Evolutionary conservation across 2,797 vertebrate species (phyloP).

Genomic region (Cryptoblepharus egeriae): DNA sequence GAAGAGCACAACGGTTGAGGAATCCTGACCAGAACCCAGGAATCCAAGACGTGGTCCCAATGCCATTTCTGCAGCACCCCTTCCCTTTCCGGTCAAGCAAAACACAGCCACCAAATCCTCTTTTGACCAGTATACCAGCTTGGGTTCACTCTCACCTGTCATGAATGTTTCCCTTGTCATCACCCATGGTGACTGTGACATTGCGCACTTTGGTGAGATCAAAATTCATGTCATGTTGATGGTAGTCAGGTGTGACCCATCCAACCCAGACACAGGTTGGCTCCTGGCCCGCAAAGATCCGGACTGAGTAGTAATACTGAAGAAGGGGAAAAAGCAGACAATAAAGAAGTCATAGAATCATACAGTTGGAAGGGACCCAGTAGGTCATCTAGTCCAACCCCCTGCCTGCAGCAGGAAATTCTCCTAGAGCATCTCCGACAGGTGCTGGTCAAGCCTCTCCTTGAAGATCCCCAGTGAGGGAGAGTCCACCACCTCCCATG

Average conservation of each 20-base stretch:
- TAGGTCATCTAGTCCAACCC: no score
- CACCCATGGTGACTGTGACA: conserved; percentile 92
- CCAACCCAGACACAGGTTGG: conserved; percentile 91
- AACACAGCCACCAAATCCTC: no score
- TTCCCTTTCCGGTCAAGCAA: background rate
- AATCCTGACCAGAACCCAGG: background rate
- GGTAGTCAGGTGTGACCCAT: conserved; percentile 96
- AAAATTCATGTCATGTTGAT: conserved; percentile 87
- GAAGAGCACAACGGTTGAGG: background rate
- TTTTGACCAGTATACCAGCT: background rate
- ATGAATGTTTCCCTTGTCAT: conserved; percentile 91
- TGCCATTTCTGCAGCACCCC: background rate
- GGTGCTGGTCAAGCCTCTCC: no score
- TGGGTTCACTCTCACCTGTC: conserved; percentile 82
- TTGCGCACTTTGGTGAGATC: conserved; percentile 89
- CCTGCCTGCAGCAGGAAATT: no score
- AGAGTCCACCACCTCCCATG: no score
- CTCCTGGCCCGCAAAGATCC: conserved; percentile 93
- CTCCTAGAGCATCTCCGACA: no score
- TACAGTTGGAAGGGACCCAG: no score
- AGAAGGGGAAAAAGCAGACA: no score
- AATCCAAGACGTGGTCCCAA: background rate
- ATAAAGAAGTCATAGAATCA: no score
- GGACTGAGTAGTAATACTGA: conserved; percentile 93
- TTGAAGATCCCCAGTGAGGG: no score